Percentiles rank a stretch among this genome's conserved stretches.
These are phyloP conservation scores for Drosophila sp. DNA, from an alignment of 1,140 invertebrate species.

Conservation along the genomic window DNA sequence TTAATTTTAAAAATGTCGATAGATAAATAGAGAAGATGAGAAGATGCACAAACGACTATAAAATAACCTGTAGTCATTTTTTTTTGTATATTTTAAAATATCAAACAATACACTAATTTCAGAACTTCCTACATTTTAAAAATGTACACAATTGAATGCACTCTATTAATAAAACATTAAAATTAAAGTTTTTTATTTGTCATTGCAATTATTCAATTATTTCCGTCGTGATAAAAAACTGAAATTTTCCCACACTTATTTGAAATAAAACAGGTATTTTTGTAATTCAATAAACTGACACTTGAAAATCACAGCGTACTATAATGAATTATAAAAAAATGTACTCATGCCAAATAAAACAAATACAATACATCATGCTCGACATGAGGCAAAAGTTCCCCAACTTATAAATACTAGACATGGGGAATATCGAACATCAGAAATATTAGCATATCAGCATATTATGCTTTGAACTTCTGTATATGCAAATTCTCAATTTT, in stretches of 20 bases:
- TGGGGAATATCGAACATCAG: background rate
- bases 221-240: background rate
- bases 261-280: slow-evolving; percentile 19
- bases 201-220: background rate
- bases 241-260: slow-evolving; percentile 4
- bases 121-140: background rate
- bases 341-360: background rate
- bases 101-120: slow-evolving; percentile 4
- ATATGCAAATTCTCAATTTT: slow-evolving; percentile 27
- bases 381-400: slow-evolving; percentile 33
- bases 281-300: slow-evolving; percentile 2
- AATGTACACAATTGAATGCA: background rate
- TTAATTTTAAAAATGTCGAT: slow-evolving; percentile 9
- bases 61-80: slow-evolving; percentile 8
- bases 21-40: background rate
- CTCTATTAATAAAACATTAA: background rate
- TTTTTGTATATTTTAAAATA: no score
- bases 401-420: background rate
- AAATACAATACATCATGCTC: background rate
- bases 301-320: background rate
- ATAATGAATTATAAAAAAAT: background rate
- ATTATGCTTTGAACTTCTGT: slow-evolving; percentile 9
- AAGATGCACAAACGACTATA: background rate
- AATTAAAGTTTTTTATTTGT: background rate
- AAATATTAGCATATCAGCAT: slow-evolving; percentile 49